Base-by-base conservation (phyloP, 1,140 invertebrate species). In the Calycopis cecrops region DNA sequence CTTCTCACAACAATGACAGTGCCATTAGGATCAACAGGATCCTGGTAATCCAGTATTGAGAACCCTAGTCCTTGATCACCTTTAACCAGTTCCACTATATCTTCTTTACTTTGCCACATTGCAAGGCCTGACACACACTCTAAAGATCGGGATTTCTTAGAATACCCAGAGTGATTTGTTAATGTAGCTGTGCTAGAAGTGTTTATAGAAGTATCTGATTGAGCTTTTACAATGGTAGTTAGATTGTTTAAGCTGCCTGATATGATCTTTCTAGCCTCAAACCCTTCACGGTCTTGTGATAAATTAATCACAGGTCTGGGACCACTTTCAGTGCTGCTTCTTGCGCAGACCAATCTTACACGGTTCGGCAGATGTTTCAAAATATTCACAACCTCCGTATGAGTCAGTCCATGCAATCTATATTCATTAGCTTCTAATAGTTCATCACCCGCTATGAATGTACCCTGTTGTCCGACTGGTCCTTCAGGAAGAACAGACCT, bases 1-100 rank as follows among this genome's bases (percentile, higher is more conserved):
- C 95, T 97, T 57, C 97, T 90, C 55, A 99, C 96, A 28, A 99
- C 97, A 78, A 99, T 98, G 28, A 99, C 95, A 52, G 96, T 97
- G 60, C 95, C 94, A 62, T 93, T 92, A 6, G 94, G 92, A 85
- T 97, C 96, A 63, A 96, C 88, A 0, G 96, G 96, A 86, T 97
- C 96, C 88, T 96, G 91, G 83, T 99, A 99, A 86, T 99, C 97
- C 37, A 98, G 89, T 61, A 99, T 97, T 60, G 95, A 97, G 87
- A 99, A 99, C 47, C 97, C 97, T 11, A 99, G 91, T 4, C 97
- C 97, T 59, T 94, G 91, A 66, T 97, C 96, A 44, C 94, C 94
- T 88, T 99, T 99, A 11, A 91, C 85, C 34, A 99, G 89, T 73
- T 96, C 92, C 51, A 99, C 93, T 66, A 95, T 92, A 60, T 97